Conservation (phyloP, 1,140 invertebrate genomes). For the Stegodyphus dumicola region DNA sequence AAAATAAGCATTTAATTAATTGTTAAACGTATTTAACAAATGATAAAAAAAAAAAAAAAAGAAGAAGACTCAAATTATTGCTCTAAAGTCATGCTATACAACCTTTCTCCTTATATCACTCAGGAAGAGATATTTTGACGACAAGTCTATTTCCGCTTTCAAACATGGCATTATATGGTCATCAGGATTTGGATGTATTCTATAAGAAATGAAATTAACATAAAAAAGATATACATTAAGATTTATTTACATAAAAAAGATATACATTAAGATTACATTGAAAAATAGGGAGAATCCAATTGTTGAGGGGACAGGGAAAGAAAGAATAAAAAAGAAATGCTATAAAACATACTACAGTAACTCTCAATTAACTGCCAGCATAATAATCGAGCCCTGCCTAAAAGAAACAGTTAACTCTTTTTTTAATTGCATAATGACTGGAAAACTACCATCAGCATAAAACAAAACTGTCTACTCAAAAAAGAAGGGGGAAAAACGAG, state of each 20-base stretch:
- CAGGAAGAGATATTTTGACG: constrained; percentile 83
- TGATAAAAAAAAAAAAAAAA: not conserved
- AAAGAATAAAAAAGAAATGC: not conserved
- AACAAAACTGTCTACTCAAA: too few species aligned
- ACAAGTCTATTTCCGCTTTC: constrained; percentile 84
- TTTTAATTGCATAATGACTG: too few species aligned
- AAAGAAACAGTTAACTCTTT: too few species aligned
- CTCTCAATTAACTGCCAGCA: not conserved
- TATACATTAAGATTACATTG: too few species aligned
- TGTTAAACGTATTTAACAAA: not conserved
- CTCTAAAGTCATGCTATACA: constrained; percentile 3
- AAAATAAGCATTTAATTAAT: constrained; percentile 14
- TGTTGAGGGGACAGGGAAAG: too few species aligned
- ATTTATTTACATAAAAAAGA: too few species aligned
- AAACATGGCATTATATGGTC: constrained; percentile 68
- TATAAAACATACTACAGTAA: not conserved
- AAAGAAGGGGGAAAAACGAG: too few species aligned
- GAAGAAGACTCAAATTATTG: not conserved
- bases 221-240: too few species aligned
- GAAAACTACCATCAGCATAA: too few species aligned
- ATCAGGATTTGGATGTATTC: constrained; percentile 46
- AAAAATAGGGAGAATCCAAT: too few species aligned
- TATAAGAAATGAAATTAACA: not conserved
- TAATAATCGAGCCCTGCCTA: too few species aligned
- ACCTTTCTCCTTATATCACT: constrained; percentile 81